Base-by-base conservation (phyloP, 2,888 invertebrate genomes). In the Dolomedes plantarius region DNA sequence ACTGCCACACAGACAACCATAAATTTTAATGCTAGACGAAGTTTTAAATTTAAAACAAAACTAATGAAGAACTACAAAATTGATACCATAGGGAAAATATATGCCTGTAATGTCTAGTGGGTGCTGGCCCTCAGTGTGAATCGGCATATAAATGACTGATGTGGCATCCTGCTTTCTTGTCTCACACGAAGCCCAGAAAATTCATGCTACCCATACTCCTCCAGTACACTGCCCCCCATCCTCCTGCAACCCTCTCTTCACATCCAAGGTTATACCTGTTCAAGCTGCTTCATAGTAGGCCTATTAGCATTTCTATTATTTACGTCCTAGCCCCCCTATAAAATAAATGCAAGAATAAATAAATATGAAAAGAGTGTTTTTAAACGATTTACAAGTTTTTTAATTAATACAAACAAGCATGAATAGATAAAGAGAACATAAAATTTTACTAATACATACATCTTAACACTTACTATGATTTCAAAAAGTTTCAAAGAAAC, bases 291-390 rank as follows among this genome's bases (percentile, higher is more conserved):
- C 46, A 46, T 46, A 46, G 46, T 6, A 46, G 46, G 9, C 46
- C 46, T 13, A 46, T 13, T 46, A 46, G 46, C 46, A 46, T 46
- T 36, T 46, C 46, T 46, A 46, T 13, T 46, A 46, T 46, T 46
- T 16, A 46, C 46, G 16, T 7, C 46, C n/a, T 46, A 46, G 46
- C 46, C 46, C 46, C 46, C 46, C 46, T 46, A 46, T 46, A 46
- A 46, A 46, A 46, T 46, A 46, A 46, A 46, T 46, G 46, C 46
- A 46, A 46, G 16, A 46, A 16, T 46, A 46, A 46, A 46, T 46
- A 16, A 46, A 46, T 46, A 6, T 9, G 46, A 16, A 46, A 2
- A 46, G 6, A 46, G 46, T 16, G n/a, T 46, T 46, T 9, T 5
- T 36, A 5, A 36, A 7, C 36, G 36, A 46, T 46, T 9, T 2